phyloP scores from a whole-genome alignment of 2,797 vertebrate species.

The Lepus townsendii region DNA sequence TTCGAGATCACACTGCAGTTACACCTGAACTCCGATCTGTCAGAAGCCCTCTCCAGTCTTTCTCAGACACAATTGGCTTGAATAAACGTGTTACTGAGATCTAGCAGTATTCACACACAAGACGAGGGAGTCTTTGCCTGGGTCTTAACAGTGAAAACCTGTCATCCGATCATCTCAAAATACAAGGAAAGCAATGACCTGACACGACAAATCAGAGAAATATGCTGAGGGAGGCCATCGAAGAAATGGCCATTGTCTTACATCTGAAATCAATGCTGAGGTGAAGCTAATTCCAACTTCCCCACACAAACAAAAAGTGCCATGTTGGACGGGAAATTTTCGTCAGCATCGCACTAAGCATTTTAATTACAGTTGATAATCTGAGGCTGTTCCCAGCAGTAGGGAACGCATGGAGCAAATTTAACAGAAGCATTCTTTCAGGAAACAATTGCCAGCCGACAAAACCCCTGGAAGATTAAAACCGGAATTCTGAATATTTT shows the following conservation, averaged over 20 bases:
- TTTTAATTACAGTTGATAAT: slow-evolving; percentile 58
- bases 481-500: slow-evolving; percentile 28
- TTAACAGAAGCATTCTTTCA: slow-evolving; percentile 62
- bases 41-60: neutral
- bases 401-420: slow-evolving; percentile 64
- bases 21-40: neutral
- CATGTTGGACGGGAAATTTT: slow-evolving; percentile 3
- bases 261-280: neutral
- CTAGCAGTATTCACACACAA: neutral
- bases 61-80: neutral
- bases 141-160: slow-evolving; percentile 24
- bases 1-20: too few species aligned
- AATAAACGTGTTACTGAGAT: neutral
- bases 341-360: slow-evolving; percentile 36
- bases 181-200: neutral
- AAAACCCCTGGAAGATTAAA: slow-evolving; percentile 75
- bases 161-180: slow-evolving; percentile 24
- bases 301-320: neutral
- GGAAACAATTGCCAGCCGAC: slow-evolving; percentile 67
- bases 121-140: neutral
- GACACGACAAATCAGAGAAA: slow-evolving; percentile 41
- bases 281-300: neutral
- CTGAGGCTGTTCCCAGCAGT: neutral
- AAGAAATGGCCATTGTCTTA: neutral
- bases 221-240: neutral